phyloP scores from a whole-genome alignment of 1,140 invertebrate genomes.

The Trichogramma pretiosum region DNA sequence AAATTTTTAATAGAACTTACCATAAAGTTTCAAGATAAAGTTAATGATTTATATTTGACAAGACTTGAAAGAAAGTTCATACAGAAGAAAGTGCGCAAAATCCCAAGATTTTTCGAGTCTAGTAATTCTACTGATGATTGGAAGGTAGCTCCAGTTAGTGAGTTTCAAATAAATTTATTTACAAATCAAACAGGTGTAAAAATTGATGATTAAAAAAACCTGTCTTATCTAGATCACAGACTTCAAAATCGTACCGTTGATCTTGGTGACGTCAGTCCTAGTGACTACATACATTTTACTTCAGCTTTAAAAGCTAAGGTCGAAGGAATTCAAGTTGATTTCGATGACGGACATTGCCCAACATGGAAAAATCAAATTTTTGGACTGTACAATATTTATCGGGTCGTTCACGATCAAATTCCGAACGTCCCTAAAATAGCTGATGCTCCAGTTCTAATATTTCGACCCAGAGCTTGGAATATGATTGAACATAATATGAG shows the following conservation, averaged over 20 bases:
- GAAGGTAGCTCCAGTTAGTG: conserved; percentile 48
- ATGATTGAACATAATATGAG: conserved; percentile 63
- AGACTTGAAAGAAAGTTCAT: conserved; percentile 33
- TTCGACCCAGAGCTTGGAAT: conserved; percentile 66
- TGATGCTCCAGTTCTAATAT: conserved; percentile 53
- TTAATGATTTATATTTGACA: conserved; percentile 40
- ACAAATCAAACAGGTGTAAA: neutral
- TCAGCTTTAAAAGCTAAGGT: conserved; percentile 46
- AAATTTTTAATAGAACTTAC: conserved; percentile 43
- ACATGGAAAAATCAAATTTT: conserved; percentile 61
- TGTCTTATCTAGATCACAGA: conserved; percentile 19
- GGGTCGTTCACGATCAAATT: conserved; percentile 49
- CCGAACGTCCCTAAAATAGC: conserved; percentile 44
- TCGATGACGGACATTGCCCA: conserved; percentile 67
- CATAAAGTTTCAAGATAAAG: conserved; percentile 38
- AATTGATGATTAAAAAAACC: too few relatives aligned
- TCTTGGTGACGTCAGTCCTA: conserved; percentile 53
- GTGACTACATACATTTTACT: conserved; percentile 48
- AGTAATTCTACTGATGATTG: conserved; percentile 42
- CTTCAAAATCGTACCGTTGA: conserved; percentile 46
- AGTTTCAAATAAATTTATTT: conserved; percentile 26
- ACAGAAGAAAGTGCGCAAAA: conserved; percentile 23
- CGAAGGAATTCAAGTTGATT: conserved; percentile 53
- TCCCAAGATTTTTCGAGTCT: conserved; percentile 32
- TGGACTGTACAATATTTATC: conserved; percentile 56